Evolutionary conservation across 2,113 vertebrate genomes (phyloP).

Genomic region (Crotophaga sulcirostris): DNA sequence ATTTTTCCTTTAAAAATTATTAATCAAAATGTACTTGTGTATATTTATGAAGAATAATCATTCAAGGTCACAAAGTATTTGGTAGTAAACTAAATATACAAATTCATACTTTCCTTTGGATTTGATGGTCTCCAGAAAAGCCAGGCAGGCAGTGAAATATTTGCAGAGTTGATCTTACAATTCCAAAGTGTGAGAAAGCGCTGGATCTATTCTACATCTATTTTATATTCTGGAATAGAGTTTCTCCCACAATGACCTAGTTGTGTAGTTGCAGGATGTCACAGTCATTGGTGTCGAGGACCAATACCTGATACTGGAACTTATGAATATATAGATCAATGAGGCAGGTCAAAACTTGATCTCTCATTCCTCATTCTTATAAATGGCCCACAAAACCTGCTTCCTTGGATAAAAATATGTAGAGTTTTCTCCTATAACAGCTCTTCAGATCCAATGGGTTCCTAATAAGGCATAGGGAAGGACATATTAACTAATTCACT

Average conservation of each 20-base stretch:
- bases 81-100: background rate
- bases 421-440: background rate
- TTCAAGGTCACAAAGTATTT: background rate
- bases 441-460: background rate
- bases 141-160: background rate
- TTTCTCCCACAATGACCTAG: background rate
- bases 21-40: background rate
- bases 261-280: background rate
- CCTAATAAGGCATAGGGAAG: fast-evolving
- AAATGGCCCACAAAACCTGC: background rate
- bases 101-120: background rate
- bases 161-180: background rate
- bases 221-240: background rate
- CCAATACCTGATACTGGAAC: background rate
- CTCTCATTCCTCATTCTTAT: background rate
- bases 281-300: background rate
- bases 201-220: background rate
- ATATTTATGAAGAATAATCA: background rate
- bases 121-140: background rate
- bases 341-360: background rate
- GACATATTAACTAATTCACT: background rate
- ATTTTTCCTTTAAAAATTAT: background rate
- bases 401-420: background rate
- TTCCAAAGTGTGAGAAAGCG: background rate
- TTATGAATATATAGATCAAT: background rate